Evolutionary conservation across 1,140 invertebrate genomes (phyloP).

Genomic region (Leguminivora glycinivorella): DNA sequence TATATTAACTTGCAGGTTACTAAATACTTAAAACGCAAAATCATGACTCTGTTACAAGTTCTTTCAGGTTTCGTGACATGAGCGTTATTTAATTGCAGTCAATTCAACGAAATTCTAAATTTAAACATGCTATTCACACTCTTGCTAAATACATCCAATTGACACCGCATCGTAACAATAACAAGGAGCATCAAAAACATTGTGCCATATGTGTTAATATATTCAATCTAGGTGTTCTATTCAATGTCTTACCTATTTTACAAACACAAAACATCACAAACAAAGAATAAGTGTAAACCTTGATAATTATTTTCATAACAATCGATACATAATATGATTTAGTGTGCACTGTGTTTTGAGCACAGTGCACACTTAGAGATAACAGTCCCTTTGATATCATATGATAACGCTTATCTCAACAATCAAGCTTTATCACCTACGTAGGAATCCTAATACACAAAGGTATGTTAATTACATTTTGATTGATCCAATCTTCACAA

Average conservation of each 20-base stretch:
- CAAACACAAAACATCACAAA: too few species aligned
- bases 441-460: neutral
- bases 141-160: neutral
- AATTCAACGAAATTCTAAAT: neutral
- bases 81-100: neutral
- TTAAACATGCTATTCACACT: neutral
- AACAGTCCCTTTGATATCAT: neutral
- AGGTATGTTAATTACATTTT: constrained; percentile 21
- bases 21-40: too few species aligned
- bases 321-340: too few species aligned
- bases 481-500: neutral
- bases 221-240: too few species aligned
- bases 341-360: too few species aligned
- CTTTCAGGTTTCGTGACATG: neutral
- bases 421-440: neutral
- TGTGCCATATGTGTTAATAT: too few species aligned
- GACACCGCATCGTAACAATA: too few species aligned
- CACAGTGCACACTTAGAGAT: neutral
- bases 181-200: neutral
- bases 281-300: too few species aligned
- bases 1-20: neutral
- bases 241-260: too few species aligned
- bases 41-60: neutral
- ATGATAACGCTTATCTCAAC: constrained; percentile 10
- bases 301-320: too few species aligned